Percentiles rank a stretch among this genome's conserved stretches.
Conservation (phyloP, 2,797 vertebrate species). For the Macropodus opercularis region DNA sequence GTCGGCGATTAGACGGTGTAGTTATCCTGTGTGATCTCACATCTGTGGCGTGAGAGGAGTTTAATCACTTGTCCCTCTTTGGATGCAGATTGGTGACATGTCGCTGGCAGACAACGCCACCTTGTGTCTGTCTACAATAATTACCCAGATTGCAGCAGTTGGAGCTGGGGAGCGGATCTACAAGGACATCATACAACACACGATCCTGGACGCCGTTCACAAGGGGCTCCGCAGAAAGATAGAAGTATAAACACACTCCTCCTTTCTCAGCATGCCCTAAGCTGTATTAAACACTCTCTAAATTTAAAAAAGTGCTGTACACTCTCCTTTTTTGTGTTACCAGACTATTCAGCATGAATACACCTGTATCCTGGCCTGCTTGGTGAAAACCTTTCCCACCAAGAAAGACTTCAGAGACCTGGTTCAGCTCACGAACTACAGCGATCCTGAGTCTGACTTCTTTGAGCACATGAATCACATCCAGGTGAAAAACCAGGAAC, state of each 20-base stretch:
- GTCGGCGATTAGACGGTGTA: slow-evolving; percentile 60
- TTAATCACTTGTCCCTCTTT: neutral
- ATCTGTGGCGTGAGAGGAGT: rapidly evolving
- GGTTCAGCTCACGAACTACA: slow-evolving; percentile 90
- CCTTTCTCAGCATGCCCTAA: neutral
- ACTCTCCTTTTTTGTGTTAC: neutral
- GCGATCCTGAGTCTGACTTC: slow-evolving; percentile 95
- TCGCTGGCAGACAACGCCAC: slow-evolving; percentile 92
- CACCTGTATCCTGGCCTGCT: slow-evolving; percentile 90
- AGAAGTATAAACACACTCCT: slow-evolving; percentile 80
- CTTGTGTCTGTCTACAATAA: slow-evolving; percentile 88
- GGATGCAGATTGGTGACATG: slow-evolving; percentile 92
- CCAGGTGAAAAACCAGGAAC: slow-evolving; percentile 82
- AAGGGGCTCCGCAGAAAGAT: slow-evolving; percentile 90
- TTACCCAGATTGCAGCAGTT: slow-evolving; percentile 82
- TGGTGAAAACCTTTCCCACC: slow-evolving; percentile 89
- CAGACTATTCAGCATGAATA: slow-evolving; percentile 94
- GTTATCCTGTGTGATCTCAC: rapidly evolving
- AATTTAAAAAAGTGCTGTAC: neutral
- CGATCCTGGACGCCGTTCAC: slow-evolving; percentile 87
- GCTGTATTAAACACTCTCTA: neutral
- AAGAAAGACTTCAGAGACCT: slow-evolving; percentile 90
- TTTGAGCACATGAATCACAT: slow-evolving; percentile 99
- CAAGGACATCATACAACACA: slow-evolving; percentile 87
- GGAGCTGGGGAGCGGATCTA: slow-evolving; percentile 83